Conservation (phyloP, 2,797 vertebrate genomes). For the Syndactyla subalaris region DNA sequence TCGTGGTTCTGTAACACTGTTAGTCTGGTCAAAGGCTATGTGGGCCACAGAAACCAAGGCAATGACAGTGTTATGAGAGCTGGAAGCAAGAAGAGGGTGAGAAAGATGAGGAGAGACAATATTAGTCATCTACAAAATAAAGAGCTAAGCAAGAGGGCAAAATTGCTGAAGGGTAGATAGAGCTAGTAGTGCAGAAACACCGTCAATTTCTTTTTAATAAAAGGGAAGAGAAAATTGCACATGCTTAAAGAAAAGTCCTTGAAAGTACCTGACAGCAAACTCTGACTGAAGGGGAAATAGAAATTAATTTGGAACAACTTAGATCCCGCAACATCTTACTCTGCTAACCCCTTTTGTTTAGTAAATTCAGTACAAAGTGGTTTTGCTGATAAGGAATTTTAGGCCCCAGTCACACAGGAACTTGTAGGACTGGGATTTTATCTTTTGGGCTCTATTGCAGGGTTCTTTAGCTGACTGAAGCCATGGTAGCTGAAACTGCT, state of each 20-base stretch:
- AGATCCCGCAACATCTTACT: background rate
- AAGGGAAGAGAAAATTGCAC: constrained; percentile 44
- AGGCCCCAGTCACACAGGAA: background rate
- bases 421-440: background rate
- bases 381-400: background rate
- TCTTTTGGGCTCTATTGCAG: background rate
- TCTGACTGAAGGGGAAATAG: constrained; percentile 25
- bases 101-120: constrained; percentile 69
- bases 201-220: constrained; percentile 15
- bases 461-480: background rate
- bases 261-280: constrained; percentile 47
- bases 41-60: constrained; percentile 8
- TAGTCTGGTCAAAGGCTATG: constrained; percentile 22
- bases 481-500: background rate
- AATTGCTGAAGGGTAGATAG: constrained; percentile 59
- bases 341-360: background rate
- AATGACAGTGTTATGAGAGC: constrained; percentile 34
- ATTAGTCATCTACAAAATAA: constrained; percentile 50
- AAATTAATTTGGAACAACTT: constrained; percentile 10
- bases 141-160: constrained; percentile 41
- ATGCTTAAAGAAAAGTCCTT: constrained; percentile 23
- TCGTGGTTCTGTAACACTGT: background rate
- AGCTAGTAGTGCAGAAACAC: constrained; percentile 66
- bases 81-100: constrained; percentile 56
- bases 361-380: background rate